Percentiles rank a stretch among this genome's conserved stretches.
Evolutionary conservation across 2,113 vertebrate species (phyloP).

Genomic region (Trichomycterus rosablanca): DNA sequence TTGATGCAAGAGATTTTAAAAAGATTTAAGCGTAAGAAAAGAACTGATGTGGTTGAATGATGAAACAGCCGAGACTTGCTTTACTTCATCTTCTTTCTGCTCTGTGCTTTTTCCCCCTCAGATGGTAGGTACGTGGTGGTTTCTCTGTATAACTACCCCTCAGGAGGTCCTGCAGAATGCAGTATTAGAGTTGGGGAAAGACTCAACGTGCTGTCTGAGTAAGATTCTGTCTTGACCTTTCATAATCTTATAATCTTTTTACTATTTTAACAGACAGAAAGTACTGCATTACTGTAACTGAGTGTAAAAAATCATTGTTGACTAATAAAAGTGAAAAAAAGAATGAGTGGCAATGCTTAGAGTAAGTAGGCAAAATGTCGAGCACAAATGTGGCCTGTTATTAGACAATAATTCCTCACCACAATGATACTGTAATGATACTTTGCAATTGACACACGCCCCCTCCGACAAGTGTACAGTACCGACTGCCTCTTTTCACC

Average conservation of each 20-base stretch:
- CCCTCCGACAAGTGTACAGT: too few relatives aligned
- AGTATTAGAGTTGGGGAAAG: conserved; percentile 68
- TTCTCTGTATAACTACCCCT: conserved; percentile 68
- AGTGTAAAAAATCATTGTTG: too few relatives aligned
- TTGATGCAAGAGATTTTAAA: not conserved
- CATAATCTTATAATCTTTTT: not conserved
- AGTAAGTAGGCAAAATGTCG: not conserved
- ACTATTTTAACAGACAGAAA: not conserved
- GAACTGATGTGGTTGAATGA: conserved; percentile 7
- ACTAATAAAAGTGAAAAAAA: too few relatives aligned
- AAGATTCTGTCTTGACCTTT: conserved; percentile 47
- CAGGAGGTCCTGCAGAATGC: conserved; percentile 15
- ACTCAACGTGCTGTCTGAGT: conserved; percentile 70
- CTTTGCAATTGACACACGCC: too few relatives aligned
- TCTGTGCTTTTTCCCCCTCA: conserved; percentile 27
- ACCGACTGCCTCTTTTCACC: too few relatives aligned
- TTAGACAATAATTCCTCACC: too few relatives aligned
- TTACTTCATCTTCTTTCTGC: not conserved
- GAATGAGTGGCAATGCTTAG: not conserved
- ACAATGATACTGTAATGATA: too few relatives aligned
- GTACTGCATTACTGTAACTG: too few relatives aligned
- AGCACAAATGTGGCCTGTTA: too few relatives aligned
- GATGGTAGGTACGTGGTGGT: conserved; percentile 54
- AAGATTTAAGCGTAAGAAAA: not conserved
- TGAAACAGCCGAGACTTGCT: not conserved